These are phyloP conservation scores for Folsomia candida DNA, from an alignment of 2,888 invertebrate genomes.

Conservation along the genomic window DNA sequence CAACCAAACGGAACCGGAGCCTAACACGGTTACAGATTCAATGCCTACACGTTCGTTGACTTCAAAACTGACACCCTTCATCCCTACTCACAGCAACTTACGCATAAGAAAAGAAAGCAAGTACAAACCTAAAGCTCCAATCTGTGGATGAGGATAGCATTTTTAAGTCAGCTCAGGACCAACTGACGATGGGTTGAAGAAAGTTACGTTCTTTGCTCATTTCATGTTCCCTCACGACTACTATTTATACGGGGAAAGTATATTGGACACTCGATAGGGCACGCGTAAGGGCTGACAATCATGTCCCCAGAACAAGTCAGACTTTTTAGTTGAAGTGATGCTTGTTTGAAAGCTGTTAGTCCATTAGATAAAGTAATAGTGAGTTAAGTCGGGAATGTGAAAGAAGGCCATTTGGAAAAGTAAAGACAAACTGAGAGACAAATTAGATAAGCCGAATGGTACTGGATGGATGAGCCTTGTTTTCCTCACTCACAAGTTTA, in stretches of 20 bases:
- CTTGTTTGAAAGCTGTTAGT: conserved; percentile 2
- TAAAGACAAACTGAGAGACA: conserved; percentile 46
- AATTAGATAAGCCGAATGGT: conserved; percentile 39
- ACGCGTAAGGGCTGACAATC: background rate
- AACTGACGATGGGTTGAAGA: background rate
- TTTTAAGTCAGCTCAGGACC: background rate
- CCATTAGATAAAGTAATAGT: background rate
- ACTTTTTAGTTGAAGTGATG: background rate
- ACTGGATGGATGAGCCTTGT: background rate
- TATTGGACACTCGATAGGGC: too few relatives aligned
- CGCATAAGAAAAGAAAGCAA: background rate
- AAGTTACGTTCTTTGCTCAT: background rate
- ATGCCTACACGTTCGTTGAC: background rate
- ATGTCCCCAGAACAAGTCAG: background rate
- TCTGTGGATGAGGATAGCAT: background rate
- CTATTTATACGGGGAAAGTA: background rate
- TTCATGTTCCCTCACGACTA: background rate
- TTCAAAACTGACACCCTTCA: background rate
- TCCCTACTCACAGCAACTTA: background rate
- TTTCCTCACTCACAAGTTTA: background rate
- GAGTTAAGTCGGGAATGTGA: conserved; percentile 3
- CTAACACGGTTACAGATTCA: background rate
- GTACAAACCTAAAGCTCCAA: background rate
- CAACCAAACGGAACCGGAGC: background rate
- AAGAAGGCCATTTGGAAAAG: conserved; percentile 13